Evolutionary conservation across 2,797 vertebrate genomes (phyloP).

Genomic region (Liasis olivaceus): DNA sequence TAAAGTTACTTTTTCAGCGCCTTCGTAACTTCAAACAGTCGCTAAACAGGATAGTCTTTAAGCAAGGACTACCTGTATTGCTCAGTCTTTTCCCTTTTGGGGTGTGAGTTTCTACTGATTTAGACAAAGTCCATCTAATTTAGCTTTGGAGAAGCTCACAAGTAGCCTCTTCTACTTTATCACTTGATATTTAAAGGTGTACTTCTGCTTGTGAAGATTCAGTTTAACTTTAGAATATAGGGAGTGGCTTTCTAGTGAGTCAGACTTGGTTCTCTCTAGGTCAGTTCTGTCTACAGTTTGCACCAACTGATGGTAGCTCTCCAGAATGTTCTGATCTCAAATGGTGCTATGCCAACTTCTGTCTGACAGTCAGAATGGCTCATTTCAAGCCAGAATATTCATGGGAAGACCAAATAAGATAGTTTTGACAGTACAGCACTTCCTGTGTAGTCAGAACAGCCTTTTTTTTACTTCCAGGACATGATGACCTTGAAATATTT

Average conservation of each 20-base stretch:
- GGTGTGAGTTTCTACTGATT: background rate
- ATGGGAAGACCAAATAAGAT: background rate
- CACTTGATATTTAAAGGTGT: background rate
- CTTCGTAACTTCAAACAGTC: too few species aligned
- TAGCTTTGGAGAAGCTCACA: background rate
- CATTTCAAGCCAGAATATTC: background rate
- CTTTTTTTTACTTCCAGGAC: background rate
- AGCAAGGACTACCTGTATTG: too few species aligned
- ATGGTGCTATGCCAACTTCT: background rate
- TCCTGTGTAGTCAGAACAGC: background rate
- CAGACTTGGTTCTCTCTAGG: background rate
- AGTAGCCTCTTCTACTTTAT: too few species aligned
- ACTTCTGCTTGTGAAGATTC: background rate
- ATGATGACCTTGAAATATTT: background rate
- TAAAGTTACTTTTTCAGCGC: background rate
- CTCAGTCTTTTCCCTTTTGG: background rate
- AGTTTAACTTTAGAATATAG: background rate
- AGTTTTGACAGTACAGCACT: background rate
- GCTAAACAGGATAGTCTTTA: background rate
- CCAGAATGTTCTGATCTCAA: background rate
- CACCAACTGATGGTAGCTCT: background rate
- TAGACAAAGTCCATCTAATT: background rate
- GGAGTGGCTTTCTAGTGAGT: background rate
- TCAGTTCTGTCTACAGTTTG: background rate
- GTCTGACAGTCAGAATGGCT: background rate